These are phyloP conservation scores for Boulengeromyrus knoepffleri DNA, from an alignment of 2,113 vertebrate species.

Conservation along the genomic window DNA sequence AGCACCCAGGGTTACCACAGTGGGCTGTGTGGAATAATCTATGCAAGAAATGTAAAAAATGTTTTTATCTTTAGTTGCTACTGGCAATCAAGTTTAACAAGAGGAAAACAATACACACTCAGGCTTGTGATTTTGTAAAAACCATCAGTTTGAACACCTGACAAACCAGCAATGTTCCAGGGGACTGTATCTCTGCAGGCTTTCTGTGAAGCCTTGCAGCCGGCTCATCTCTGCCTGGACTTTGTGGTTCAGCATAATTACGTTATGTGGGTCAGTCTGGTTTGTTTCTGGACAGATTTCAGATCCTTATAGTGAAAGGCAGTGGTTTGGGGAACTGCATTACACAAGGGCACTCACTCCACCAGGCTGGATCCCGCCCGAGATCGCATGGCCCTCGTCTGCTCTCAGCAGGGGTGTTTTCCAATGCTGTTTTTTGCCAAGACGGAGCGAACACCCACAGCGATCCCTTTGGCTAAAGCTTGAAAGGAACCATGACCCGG, in stretches of 20 bases:
- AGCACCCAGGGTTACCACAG: neutral
- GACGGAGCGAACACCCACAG: conserved; percentile 1
- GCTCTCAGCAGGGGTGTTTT: neutral
- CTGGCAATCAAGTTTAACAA: neutral
- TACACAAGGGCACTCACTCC: neutral
- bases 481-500: neutral
- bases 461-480: neutral
- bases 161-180: neutral
- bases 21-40: neutral
- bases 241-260: conserved; percentile 3
- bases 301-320: neutral
- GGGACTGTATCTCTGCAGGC: neutral
- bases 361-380: neutral
- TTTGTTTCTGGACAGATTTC: neutral
- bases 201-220: neutral
- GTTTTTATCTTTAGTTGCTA: neutral
- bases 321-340: neutral
- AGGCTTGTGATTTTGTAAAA: neutral
- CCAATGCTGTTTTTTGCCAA: neutral
- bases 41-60: neutral
- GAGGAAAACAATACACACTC: neutral
- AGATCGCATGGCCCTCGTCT: neutral
- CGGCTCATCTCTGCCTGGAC: neutral
- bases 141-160: neutral
- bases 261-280: conserved; percentile 6